These are phyloP conservation scores for Hylaeus anthracinus DNA, from an alignment of 1,140 invertebrate species.

Conservation along the genomic window DNA sequence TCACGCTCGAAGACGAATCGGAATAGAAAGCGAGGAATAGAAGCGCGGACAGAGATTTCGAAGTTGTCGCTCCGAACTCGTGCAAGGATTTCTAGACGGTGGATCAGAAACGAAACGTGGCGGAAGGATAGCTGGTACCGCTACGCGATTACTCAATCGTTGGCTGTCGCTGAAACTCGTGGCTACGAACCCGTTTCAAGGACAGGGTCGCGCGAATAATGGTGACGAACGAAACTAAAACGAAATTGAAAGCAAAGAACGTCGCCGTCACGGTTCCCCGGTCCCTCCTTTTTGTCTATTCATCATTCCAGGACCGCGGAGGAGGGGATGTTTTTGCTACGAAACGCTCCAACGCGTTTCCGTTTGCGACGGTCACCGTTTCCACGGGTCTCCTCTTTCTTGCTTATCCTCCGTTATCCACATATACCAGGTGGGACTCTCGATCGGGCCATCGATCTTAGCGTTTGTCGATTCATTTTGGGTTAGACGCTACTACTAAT, in stretches of 20 bases:
- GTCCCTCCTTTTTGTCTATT: constrained; percentile 14
- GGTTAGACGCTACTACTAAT: too few relatives aligned
- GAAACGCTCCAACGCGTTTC: not conserved
- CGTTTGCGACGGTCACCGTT: not conserved
- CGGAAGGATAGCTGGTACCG: constrained; percentile 24
- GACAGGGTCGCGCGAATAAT: constrained; percentile 37
- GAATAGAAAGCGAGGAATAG: not conserved
- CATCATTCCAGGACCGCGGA: not conserved
- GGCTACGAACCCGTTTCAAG: constrained; percentile 35
- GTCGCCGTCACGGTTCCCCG: constrained; percentile 13
- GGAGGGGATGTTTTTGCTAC: not conserved
- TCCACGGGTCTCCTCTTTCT: not conserved
- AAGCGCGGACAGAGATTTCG: not conserved
- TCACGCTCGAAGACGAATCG: constrained; percentile 1
- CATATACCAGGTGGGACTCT: not conserved
- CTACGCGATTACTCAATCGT: constrained; percentile 35
- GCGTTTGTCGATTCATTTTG: too few relatives aligned
- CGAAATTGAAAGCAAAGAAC: constrained; percentile 30
- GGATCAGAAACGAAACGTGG: constrained; percentile 5
- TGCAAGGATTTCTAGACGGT: not conserved
- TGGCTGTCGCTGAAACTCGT: constrained; percentile 25
- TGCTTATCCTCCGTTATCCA: not conserved
- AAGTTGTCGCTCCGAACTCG: not conserved
- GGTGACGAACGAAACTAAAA: constrained; percentile 22
- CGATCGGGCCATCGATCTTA: too few relatives aligned